These are phyloP conservation scores for Autographa gamma DNA, from an alignment of 2,888 invertebrate species.

Conservation along the genomic window DNA sequence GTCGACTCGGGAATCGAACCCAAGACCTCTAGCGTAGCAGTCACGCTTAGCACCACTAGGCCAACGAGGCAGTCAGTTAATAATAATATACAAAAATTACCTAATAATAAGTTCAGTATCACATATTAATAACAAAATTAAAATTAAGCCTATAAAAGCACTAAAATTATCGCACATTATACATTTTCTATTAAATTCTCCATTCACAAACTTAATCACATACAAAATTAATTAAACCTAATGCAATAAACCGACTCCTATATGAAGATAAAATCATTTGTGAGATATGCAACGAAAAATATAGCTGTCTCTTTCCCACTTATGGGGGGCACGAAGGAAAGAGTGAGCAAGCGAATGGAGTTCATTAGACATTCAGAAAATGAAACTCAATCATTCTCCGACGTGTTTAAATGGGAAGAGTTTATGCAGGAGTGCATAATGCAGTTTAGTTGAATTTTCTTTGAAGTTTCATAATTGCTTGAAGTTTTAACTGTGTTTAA, in stretches of 20 bases:
- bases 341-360: slow-evolving; percentile 69
- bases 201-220: slow-evolving; percentile 26
- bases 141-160: slow-evolving; percentile 5
- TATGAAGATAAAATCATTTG: slow-evolving; percentile 46
- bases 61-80: too few species aligned
- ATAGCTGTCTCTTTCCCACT: slow-evolving; percentile 54
- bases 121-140: slow-evolving; percentile 11
- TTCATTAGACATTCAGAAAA: slow-evolving; percentile 84
- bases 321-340: slow-evolving; percentile 13
- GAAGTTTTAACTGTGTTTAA: not conserved
- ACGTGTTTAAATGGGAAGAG: slow-evolving; percentile 68
- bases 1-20: too few species aligned
- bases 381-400: slow-evolving; percentile 80
- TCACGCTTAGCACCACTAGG: too few species aligned
- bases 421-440: slow-evolving; percentile 63
- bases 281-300: slow-evolving; percentile 26
- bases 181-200: slow-evolving; percentile 24
- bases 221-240: slow-evolving; percentile 59
- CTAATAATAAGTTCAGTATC: not conserved
- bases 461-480: slow-evolving; percentile 18
- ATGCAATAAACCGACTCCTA: slow-evolving; percentile 50
- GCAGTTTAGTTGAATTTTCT: slow-evolving; percentile 38
- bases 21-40: too few species aligned
- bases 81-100: too few species aligned
- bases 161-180: slow-evolving; percentile 25